Evolutionary conservation across 2,888 invertebrate genomes (phyloP), one percentile per base, ranked within the genome.

Genomic region (Leucophenga montana): DNA sequence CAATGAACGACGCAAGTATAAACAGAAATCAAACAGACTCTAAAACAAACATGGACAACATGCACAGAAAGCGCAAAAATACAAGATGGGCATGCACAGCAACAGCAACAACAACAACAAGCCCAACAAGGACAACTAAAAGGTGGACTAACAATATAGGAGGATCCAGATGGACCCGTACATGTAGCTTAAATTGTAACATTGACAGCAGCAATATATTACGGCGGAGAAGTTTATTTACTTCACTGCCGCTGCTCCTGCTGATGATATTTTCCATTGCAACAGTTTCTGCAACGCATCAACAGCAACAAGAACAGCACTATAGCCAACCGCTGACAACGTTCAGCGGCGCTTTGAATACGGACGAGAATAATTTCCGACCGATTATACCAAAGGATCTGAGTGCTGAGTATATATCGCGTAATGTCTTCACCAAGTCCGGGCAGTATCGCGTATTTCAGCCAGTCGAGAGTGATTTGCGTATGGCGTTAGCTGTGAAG

Each of bases 361-460:
- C 72, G 33, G 80, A 80, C 54, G 85, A 82, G 61, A 79, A 85
- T 69, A 83, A 77, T 13, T 88, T 88, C 64, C 85, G 80, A 4
- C 88, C 88, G 8, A 85, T 88, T 48, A 75, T 84, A 53, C 82
- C 85, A 9, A 78, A 75, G 48, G 79, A 83, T 61, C 77, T 79
- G 33, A 85, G 79, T 69, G 78, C 82, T 0, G 85, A 87, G 73
- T 76, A 80, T 14, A 85, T 86, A 22, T 81, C 85, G 8, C 80
- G 78, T 1, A 86, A 85, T 64, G 79, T 88, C 3, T 88, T 87
- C 68, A 87, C 86, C 4, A 78, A 86, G 72, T 74, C 82, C 14
- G 88, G 88, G 0, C 85, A 88, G 69, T 88, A 86, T 74, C 84
- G 85, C 9, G 83, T 87, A 4, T 88, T 88, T 68, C 78, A 85